phyloP scores from a whole-genome alignment of 1,140 invertebrate species.

The Harpegnathos saltator region DNA sequence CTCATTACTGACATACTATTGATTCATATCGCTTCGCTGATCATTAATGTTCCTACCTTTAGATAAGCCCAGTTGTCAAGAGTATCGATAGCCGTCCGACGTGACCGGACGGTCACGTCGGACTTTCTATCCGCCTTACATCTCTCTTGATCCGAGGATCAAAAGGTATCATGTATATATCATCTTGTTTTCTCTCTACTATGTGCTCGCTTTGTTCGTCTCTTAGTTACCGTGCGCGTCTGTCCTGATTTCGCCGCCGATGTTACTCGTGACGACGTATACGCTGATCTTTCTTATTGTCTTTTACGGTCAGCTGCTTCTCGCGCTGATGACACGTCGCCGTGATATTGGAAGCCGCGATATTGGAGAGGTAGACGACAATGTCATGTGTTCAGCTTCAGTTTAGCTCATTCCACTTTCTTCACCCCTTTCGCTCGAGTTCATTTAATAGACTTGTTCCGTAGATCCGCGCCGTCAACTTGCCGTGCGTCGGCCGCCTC shows the following conservation, averaged over 20 bases:
- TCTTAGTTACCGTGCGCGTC: slow-evolving; percentile 4
- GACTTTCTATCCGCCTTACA: too few relatives aligned
- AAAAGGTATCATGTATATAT: too few relatives aligned
- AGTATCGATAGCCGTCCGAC: too few relatives aligned
- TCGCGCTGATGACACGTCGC: slow-evolving; percentile 19
- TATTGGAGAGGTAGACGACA: slow-evolving; percentile 5
- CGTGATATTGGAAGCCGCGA: slow-evolving; percentile 34
- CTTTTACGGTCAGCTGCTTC: slow-evolving; percentile 44
- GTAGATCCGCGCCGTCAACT: slow-evolving; percentile 36
- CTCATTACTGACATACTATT: too few relatives aligned
- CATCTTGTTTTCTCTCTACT: not conserved
- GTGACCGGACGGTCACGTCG: too few relatives aligned
- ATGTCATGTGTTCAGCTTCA: slow-evolving; percentile 22
- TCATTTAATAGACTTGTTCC: slow-evolving; percentile 48
- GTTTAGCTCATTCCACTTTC: slow-evolving; percentile 18
- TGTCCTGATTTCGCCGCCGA: slow-evolving; percentile 8
- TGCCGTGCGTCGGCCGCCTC: not conserved
- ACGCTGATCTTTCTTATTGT: slow-evolving; percentile 40
- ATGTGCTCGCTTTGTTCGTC: not conserved
- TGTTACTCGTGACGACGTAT: slow-evolving; percentile 5
- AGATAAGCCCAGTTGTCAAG: too few relatives aligned
- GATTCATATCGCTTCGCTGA: too few relatives aligned
- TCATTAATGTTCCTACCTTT: too few relatives aligned
- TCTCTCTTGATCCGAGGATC: too few relatives aligned
- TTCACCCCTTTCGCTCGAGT: slow-evolving; percentile 20